A percentile compares a stretch with the other conserved stretches of the same genome.
Conservation (phyloP, 2,797 vertebrate genomes). For the Helostoma temminkii region DNA sequence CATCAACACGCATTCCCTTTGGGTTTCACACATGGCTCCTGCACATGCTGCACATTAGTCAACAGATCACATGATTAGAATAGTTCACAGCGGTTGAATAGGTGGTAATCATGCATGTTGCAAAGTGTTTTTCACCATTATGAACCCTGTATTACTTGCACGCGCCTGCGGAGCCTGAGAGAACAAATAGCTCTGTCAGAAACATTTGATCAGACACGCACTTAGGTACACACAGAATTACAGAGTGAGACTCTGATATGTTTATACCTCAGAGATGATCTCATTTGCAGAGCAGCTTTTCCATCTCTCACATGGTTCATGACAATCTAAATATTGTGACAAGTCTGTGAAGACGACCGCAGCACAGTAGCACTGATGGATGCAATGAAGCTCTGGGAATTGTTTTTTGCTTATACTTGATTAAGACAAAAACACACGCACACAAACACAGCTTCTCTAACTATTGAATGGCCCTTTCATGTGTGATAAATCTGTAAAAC, state of each 20-base stretch:
- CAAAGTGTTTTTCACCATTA: slow-evolving; percentile 67
- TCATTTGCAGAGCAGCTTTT: slow-evolving; percentile 64
- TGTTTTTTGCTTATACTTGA: slow-evolving; percentile 38
- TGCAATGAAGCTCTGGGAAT: slow-evolving; percentile 29
- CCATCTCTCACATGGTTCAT: slow-evolving; percentile 45
- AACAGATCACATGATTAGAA: slow-evolving; percentile 57
- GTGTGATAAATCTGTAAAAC: slow-evolving; percentile 34
- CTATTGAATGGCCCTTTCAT: slow-evolving; percentile 21
- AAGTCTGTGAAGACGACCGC: slow-evolving; percentile 35
- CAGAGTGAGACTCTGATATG: slow-evolving; percentile 22
- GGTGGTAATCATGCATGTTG: slow-evolving; percentile 70
- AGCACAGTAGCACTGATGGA: slow-evolving; percentile 58
- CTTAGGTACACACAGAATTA: slow-evolving; percentile 6
- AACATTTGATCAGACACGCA: slow-evolving; percentile 47
- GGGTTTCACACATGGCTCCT: slow-evolving; percentile 50
- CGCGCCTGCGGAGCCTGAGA: slow-evolving; percentile 56
- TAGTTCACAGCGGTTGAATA: slow-evolving; percentile 56
- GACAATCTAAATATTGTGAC: slow-evolving; percentile 73
- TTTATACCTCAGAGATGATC: slow-evolving; percentile 59
- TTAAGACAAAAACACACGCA: slow-evolving; percentile 38
- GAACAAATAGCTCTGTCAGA: slow-evolving; percentile 58
- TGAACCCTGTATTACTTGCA: slow-evolving; percentile 53
- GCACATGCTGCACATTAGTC: slow-evolving; percentile 59
- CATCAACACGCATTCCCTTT: slow-evolving; percentile 16
- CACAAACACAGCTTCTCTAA: slow-evolving; percentile 22